These are phyloP conservation scores for Picathartes gymnocephalus DNA, from an alignment of 2,113 vertebrate species.

Conservation along the genomic window DNA sequence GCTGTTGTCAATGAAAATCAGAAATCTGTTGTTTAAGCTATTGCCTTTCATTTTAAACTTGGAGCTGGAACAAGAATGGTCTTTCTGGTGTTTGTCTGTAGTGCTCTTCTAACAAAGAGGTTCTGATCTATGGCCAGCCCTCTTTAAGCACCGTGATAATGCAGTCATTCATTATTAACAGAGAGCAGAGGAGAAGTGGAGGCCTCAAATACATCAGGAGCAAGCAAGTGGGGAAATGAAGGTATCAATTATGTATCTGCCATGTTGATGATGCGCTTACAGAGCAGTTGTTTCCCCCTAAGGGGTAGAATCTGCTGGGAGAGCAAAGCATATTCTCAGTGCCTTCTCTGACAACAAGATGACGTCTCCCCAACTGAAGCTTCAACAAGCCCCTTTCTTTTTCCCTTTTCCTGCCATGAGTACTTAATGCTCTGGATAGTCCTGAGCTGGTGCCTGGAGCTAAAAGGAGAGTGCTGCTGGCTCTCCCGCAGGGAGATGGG, in stretches of 20 bases:
- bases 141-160: not conserved
- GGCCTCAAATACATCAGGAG: not conserved
- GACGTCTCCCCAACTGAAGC: fast-evolving
- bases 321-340: not conserved
- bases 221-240: not conserved
- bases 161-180: conserved; percentile 1
- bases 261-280: not conserved
- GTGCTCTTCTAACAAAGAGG: not conserved
- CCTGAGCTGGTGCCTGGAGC: not conserved
- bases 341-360: not conserved
- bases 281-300: not conserved
- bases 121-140: not conserved
- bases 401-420: not conserved
- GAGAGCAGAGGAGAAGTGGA: not conserved
- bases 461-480: not conserved
- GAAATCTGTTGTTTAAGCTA: not conserved
- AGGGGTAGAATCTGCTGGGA: not conserved
- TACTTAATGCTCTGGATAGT: not conserved
- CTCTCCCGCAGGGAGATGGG: not conserved
- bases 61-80: not conserved
- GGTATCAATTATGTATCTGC: conserved; percentile 18
- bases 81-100: not conserved
- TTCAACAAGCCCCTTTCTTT: not conserved
- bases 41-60: not conserved
- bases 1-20: not conserved